A percentile compares a stretch with the other conserved stretches of the same genome.
These are phyloP conservation scores for Gorsachius magnificus DNA, from an alignment of 2,797 vertebrate genomes.

Conservation along the genomic window DNA sequence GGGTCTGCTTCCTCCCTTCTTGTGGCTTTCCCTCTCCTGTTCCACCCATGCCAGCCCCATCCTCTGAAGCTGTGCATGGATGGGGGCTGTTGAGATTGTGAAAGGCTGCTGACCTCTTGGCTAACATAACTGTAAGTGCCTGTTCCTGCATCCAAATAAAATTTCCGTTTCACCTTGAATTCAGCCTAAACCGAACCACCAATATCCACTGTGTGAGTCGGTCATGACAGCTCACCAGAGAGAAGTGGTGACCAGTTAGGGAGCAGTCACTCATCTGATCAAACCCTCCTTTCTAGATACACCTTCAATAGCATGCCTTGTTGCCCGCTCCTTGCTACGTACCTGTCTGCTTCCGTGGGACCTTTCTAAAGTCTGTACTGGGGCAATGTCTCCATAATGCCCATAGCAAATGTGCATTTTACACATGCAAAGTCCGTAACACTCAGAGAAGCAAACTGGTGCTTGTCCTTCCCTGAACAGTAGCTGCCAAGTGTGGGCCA, in stretches of 20 bases:
- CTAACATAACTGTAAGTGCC: background rate
- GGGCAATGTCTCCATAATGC: background rate
- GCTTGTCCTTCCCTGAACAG: background rate
- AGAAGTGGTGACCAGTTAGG: background rate
- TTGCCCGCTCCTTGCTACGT: fast-evolving
- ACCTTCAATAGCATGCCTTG: background rate
- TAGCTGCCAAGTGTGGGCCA: background rate
- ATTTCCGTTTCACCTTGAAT: background rate
- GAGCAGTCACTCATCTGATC: background rate
- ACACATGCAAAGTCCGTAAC: fast-evolving
- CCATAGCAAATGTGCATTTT: background rate
- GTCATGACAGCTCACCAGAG: background rate
- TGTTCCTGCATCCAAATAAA: background rate
- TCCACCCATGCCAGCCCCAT: background rate
- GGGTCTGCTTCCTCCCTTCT: background rate
- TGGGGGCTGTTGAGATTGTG: background rate
- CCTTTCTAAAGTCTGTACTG: background rate
- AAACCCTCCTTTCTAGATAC: background rate
- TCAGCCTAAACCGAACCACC: background rate
- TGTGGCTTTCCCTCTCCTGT: background rate
- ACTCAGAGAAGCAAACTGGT: background rate
- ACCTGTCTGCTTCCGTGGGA: background rate
- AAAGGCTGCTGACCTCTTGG: background rate
- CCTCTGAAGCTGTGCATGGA: background rate
- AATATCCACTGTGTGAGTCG: background rate